These are phyloP conservation scores for Pogonocherus hispidulus DNA, from an alignment of 2,888 invertebrate species.

Conservation along the genomic window DNA sequence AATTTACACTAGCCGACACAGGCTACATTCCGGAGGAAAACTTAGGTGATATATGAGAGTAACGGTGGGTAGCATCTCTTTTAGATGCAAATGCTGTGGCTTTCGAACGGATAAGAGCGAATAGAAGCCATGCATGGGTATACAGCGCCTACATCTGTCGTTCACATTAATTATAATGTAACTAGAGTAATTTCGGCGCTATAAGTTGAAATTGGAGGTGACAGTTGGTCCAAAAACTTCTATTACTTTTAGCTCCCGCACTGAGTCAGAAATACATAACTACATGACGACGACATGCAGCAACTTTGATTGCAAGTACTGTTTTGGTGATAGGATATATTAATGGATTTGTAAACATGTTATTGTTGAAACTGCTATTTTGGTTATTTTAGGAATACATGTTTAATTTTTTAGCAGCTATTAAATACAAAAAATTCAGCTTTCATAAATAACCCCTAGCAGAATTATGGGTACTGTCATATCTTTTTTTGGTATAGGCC, in stretches of 20 bases:
- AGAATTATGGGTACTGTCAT: no score
- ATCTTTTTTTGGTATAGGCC: no score
- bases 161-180: conserved; percentile 21
- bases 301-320: no score
- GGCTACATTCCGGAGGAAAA: conserved; percentile 21
- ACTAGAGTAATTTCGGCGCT: conserved; percentile 6
- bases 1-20: conserved; percentile 25
- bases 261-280: neutral
- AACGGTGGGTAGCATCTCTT: conserved; percentile 23
- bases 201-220: conserved; percentile 1
- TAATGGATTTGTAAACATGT: no score
- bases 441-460: no score
- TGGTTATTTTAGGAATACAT: no score
- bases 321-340: no score
- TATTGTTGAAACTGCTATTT: no score
- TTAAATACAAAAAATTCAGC: no score
- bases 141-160: conserved; percentile 19
- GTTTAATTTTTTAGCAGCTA: no score
- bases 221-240: conserved; percentile 3
- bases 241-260: neutral
- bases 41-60: conserved; percentile 22
- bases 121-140: conserved; percentile 8
- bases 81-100: conserved; percentile 23
- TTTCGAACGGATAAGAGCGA: conserved; percentile 17
- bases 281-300: neutral